phyloP scores from a whole-genome alignment of 2,797 vertebrate genomes.

The Clangula hyemalis region DNA sequence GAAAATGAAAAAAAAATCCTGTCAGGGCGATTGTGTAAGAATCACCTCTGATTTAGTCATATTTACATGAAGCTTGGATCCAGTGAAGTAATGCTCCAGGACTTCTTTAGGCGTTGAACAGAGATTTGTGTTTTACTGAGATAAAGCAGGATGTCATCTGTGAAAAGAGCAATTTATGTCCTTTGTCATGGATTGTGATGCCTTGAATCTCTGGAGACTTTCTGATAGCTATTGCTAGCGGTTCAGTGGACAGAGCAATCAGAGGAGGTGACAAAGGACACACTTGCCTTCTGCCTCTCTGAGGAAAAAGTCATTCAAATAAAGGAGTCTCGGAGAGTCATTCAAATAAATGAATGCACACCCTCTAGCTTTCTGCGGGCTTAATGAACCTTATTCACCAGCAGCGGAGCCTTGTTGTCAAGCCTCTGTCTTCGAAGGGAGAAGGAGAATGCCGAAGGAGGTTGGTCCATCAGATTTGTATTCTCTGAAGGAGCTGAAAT shows the following conservation, averaged over 20 bases:
- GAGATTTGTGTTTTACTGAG: constrained; percentile 62
- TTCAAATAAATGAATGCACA: constrained; percentile 72
- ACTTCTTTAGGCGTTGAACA: constrained; percentile 50
- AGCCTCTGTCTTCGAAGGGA: not conserved
- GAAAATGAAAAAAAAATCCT: not conserved
- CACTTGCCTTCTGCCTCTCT: constrained; percentile 65
- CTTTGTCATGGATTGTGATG: constrained; percentile 62
- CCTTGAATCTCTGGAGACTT: constrained; percentile 52
- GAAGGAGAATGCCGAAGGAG: not conserved
- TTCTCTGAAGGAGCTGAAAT: not conserved
- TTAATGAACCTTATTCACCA: constrained; percentile 64
- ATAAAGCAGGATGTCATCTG: constrained; percentile 64
- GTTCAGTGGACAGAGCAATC: constrained; percentile 69
- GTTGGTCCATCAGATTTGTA: not conserved
- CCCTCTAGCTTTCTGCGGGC: constrained; percentile 54
- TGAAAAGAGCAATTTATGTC: constrained; percentile 70
- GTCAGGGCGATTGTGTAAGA: not conserved
- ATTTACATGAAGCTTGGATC: constrained; percentile 37
- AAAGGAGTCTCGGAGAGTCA: constrained; percentile 56
- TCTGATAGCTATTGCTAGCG: constrained; percentile 60
- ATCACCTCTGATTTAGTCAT: constrained; percentile 37
- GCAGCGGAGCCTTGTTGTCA: constrained; percentile 39
- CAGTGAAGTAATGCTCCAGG: constrained; percentile 17
- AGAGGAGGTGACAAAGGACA: constrained; percentile 72
- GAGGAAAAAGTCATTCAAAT: constrained; percentile 64